Percentiles rank a stretch among this genome's conserved stretches.
Evolutionary conservation across 2,888 invertebrate species (phyloP).

Genomic region (Lycophotia porphyrea): DNA sequence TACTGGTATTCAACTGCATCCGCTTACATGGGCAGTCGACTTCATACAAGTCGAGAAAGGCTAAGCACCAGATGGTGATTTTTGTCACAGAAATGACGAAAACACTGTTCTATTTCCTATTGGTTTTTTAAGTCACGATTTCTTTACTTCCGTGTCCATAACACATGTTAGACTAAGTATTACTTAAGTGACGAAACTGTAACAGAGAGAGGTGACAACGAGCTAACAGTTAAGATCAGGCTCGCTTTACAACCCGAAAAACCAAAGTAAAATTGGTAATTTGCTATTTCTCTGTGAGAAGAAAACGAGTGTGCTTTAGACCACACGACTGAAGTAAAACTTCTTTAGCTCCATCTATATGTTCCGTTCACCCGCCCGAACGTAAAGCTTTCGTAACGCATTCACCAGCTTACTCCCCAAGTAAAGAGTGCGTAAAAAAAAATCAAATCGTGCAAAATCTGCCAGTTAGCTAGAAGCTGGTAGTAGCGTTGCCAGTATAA

Average conservation of each 20-base stretch:
- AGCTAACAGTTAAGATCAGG: neutral
- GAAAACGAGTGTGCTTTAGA: too few relatives aligned
- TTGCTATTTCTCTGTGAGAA: neutral
- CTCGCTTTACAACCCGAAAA: too few relatives aligned
- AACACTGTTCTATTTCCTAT: neutral
- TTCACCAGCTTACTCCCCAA: too few relatives aligned
- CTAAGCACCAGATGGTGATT: neutral
- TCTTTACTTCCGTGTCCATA: neutral
- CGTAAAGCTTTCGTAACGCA: too few relatives aligned
- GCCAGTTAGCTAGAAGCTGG: neutral
- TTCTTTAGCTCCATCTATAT: too few relatives aligned
- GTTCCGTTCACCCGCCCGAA: too few relatives aligned
- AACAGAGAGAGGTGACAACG: constrained; percentile 32
- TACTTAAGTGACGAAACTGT: constrained; percentile 23
- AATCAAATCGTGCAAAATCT: neutral
- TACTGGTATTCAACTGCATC: neutral
- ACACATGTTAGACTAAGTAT: constrained; percentile 15
- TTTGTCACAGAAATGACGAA: neutral
- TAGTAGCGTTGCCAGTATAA: too few relatives aligned
- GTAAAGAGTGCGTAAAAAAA: too few relatives aligned
- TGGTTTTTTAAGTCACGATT: neutral
- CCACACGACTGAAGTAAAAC: too few relatives aligned
- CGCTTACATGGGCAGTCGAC: neutral
- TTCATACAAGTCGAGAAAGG: neutral
- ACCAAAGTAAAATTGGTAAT: neutral